Evolutionary conservation across 2,797 vertebrate genomes (phyloP), one percentile per base, ranked within the genome.

Genomic region (Sebastes jordani): DNA sequence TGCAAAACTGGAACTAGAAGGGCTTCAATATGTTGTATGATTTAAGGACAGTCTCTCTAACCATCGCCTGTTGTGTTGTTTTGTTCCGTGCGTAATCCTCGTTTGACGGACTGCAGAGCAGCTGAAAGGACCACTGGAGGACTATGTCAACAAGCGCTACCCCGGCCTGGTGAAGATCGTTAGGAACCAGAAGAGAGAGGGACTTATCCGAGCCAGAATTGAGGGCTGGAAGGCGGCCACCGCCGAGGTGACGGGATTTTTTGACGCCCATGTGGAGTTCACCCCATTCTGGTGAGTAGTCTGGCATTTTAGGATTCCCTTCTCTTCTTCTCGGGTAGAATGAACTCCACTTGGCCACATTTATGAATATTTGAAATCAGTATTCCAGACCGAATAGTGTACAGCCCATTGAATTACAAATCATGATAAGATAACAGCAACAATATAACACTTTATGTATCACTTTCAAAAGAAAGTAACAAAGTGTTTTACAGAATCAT

Each of bases 241-340:
- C 0, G 98, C 96, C 7, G 97, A 98, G 85, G 95, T 99, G 91
- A 97, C 97, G 0, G 98, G 98, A 1, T 98, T 99, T 83, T 99
- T 99, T 1, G 98, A 99, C 60, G 98, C 98, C 42, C 98, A 99
- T 0, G 97, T 99, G 89, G 98, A 99, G 90, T 99, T 99, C 93
- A 99, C 98, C 0, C 97, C 97, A 0, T 96, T 96, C 86, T 99
- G 98, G 98, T 99, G 95, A 91, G 97, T 94, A 20, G 34, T 30
- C 56, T 30, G 65, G 10, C 69, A 52, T 38, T 22, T 29, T 16
- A 10, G 11, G 13, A 34, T 55, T 23, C 13, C 11, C 13, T 14
- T 23, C n/a, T 42, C 6, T 49, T 54, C 29, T 55, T 59, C 23
- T 67, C 18, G 4, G 38, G 22, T 22, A 66, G 11, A 36, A 36